Percentiles rank a stretch among this genome's conserved stretches.
Evolutionary conservation across 2,888 invertebrate species (phyloP).

Genomic region (Drosophila limbata): DNA sequence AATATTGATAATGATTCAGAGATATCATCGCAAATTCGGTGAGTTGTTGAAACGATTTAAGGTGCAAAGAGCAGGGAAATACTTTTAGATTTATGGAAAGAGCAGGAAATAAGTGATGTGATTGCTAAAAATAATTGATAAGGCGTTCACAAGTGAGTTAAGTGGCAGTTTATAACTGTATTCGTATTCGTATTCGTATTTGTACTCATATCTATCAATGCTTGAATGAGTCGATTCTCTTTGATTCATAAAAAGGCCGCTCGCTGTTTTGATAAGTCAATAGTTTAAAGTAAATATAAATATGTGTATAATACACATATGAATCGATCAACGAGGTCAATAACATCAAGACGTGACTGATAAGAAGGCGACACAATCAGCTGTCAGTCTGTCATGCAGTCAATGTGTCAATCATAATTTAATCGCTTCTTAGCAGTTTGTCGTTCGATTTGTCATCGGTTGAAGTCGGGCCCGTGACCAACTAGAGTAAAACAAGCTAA

Average conservation of each 20-base stretch:
- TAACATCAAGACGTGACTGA: constrained; percentile 53
- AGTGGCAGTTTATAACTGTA: background rate
- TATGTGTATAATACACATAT: constrained; percentile 41
- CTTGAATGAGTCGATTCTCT: constrained; percentile 15
- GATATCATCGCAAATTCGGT: constrained; percentile 8
- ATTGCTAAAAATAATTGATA: constrained; percentile 2
- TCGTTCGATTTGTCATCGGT: constrained; percentile 52
- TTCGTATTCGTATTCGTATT: background rate
- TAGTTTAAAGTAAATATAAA: constrained; percentile 36
- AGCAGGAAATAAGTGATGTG: background rate
- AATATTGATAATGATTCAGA: constrained; percentile 3
- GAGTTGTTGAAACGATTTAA: constrained; percentile 19
- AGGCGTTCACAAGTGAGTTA: background rate
- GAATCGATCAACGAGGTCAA: constrained; percentile 51
- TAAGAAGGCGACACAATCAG: constrained; percentile 25
- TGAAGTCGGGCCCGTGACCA: constrained; percentile 53
- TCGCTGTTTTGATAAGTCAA: constrained; percentile 46
- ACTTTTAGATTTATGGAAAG: background rate
- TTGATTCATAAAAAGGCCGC: constrained; percentile 27
- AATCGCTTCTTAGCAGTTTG: constrained; percentile 44
- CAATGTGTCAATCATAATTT: constrained; percentile 80
- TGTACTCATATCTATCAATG: background rate
- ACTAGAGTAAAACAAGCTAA: constrained; percentile 75
- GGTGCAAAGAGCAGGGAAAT: background rate
- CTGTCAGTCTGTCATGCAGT: constrained; percentile 50